Percentiles rank a stretch among this genome's conserved stretches.
phyloP scores from a whole-genome alignment of 2,888 invertebrate genomes.

The Drosophila nr. perissopoda region DNA sequence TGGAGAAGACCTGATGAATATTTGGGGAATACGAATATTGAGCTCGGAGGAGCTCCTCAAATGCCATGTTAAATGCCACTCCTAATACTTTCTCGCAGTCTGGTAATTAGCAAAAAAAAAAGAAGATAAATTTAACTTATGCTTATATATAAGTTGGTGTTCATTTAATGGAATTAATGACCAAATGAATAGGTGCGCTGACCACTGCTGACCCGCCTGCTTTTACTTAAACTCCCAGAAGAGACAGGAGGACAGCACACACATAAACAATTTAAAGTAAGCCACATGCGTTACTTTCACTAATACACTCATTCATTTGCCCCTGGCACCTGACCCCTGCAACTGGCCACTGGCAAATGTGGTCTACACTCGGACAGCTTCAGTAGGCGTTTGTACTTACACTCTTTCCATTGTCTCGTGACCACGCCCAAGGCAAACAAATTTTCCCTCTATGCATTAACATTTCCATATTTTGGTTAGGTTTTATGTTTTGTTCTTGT shows the following conservation, averaged over 20 bases:
- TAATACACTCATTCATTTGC: slow-evolving; percentile 15
- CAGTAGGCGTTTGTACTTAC: slow-evolving; percentile 34
- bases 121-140: neutral
- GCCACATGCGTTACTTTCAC: slow-evolving; percentile 15
- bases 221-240: neutral
- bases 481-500: slow-evolving; percentile 1
- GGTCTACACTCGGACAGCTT: slow-evolving; percentile 3
- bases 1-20: neutral
- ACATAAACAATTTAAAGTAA: slow-evolving; percentile 19
- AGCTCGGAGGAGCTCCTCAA: neutral
- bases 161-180: slow-evolving; percentile 15
- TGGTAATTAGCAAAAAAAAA: neutral
- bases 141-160: neutral
- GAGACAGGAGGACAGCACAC: neutral
- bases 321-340: neutral
- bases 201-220: neutral
- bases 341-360: neutral
- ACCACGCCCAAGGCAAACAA: slow-evolving; percentile 56
- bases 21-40: neutral
- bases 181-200: slow-evolving; percentile 4
- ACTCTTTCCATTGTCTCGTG: slow-evolving; percentile 53
- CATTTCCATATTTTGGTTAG: slow-evolving; percentile 28
- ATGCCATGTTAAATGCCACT: neutral
- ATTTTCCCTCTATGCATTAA: slow-evolving; percentile 36
- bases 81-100: neutral